Evolutionary conservation across 2,797 vertebrate species (phyloP), one percentile per base, ranked within the genome.

Genomic region (Liasis olivaceus): DNA sequence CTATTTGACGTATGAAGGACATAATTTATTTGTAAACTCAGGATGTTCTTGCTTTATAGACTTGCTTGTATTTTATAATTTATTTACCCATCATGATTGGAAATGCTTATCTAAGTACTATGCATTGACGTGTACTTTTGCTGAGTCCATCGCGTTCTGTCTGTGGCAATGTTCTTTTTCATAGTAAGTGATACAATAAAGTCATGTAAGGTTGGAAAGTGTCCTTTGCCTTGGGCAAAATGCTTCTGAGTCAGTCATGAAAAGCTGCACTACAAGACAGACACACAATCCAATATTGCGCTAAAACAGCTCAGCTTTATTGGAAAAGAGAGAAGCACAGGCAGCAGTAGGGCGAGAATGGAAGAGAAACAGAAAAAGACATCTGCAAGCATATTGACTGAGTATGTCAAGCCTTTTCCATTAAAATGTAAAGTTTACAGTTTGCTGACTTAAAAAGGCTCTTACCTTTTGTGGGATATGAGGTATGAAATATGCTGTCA

Each of bases 401-500:
- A 96, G 92, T 92, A 89, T 95, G 91, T 97, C 93, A 93, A 96
- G 86, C 96, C 94, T 95, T 97, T 97, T 96, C 97, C 95, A 95
- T 97, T 97, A 96, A 96, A 95, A 96, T 97, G 97, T 97, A 96
- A 97, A 97, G 95, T 96, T 97, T 95, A 93, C 94, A 97, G 97
- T 98, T 97, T 96, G 96, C 95, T 97, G 97, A 97, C 95, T 97
- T 96, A 54, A 64, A 90, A 92, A 89, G 94, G 96, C 97, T 95
- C 96, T 96, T 97, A 95, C 95, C 96, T 97, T 96, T 96, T 97
- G 97, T 98, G 97, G 96, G 96, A 96, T 95, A 95, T 97, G 97
- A 98, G 96, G 95, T 98, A 96, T 98, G 97, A 96, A 97, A 95
- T 96, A 96, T 92, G 95, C 97, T 98, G 98, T 98, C 97, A 95